Evolutionary conservation across 2,797 vertebrate genomes (phyloP), one percentile per base, ranked within the genome.

Genomic region (Chloroceryle inda): DNA sequence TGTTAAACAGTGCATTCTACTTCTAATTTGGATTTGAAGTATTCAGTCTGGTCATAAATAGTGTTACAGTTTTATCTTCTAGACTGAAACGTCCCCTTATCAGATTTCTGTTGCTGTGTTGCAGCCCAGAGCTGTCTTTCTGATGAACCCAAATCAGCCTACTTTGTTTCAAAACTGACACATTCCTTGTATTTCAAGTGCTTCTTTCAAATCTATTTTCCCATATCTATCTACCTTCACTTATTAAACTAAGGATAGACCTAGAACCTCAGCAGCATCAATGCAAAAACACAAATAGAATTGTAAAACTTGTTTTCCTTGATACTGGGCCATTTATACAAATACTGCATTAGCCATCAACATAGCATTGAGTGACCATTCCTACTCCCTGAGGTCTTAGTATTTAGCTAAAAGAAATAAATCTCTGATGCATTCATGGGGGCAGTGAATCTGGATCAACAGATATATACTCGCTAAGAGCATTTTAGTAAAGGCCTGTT

Each of bases 41-140:
- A 18, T 33, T 61, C 35, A 8, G 10, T 27, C 45, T 31, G 35
- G 18, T 40, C 24, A 23, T 56, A 56, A 63, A 13, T 0, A 63
- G 15, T 3, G 8, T 33, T 44, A 52, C 1, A 18, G 23, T 52
- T 81, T 61, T 35, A 35, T 45, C 20, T 0, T 0, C 9, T 17
- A 31, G 33, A 20, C 24, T 47, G 38, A 83, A 66, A 47, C 4
- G 7, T 31, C 56, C 15, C 4, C 10, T 45, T 78, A 21, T 10
- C 76, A 68, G 21, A 44, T 63, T 64, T 50, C n/a, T 49, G 31
- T 38, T 1, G 1, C 63, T 17, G 3, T 16, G 31, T 26, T 37
- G 42, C 53, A 86, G 44, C 10, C 45, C 13, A 22, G 67, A 68
- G 37, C n/a, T 29, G 5, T 35, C 11, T 38, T 61, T 66, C 47